Percentiles rank a stretch among this genome's conserved stretches.
phyloP scores from a whole-genome alignment of 2,888 invertebrate species.

The Nymphalis urticae region DNA sequence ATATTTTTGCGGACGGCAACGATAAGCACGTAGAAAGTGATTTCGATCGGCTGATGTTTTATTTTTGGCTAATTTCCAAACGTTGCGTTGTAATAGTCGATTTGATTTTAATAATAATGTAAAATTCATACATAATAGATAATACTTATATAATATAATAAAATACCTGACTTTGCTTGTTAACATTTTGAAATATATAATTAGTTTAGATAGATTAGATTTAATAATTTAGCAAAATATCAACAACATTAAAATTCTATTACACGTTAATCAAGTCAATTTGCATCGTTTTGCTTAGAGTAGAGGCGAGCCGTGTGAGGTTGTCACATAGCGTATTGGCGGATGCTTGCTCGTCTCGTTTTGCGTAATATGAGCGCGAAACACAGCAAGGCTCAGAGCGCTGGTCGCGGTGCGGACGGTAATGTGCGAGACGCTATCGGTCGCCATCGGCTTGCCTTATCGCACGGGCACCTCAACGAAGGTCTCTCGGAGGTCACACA shows the following conservation, averaged over 20 bases:
- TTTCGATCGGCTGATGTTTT: slow-evolving; percentile 61
- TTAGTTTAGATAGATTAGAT: too few relatives aligned
- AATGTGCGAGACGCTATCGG: slow-evolving; percentile 57
- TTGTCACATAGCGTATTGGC: slow-evolving; percentile 1
- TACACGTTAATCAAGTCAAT: neutral
- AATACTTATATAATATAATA: neutral
- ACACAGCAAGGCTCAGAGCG: slow-evolving; percentile 24
- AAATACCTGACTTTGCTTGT: too few relatives aligned
- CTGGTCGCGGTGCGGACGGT: slow-evolving; percentile 30
- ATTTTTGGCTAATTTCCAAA: slow-evolving; percentile 67
- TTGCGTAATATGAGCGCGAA: slow-evolving; percentile 35
- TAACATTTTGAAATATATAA: too few relatives aligned
- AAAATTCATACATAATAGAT: neutral
- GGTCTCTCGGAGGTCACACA: slow-evolving; percentile 71
- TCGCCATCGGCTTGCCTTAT: slow-evolving; percentile 70
- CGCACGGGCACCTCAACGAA: slow-evolving; percentile 74
- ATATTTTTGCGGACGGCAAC: slow-evolving; percentile 66
- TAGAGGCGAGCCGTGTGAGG: neutral
- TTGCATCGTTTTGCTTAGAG: neutral
- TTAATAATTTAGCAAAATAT: too few relatives aligned
- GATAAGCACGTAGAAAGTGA: slow-evolving; percentile 76
- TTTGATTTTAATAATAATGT: slow-evolving; percentile 14
- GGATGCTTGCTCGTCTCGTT: slow-evolving; percentile 17
- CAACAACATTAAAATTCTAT: neutral
- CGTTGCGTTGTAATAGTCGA: slow-evolving; percentile 46